A percentile compares a stretch with the other conserved stretches of the same genome.
Evolutionary conservation across 2,888 invertebrate species (phyloP).

Genomic region (Hypselothyrea guttata): DNA sequence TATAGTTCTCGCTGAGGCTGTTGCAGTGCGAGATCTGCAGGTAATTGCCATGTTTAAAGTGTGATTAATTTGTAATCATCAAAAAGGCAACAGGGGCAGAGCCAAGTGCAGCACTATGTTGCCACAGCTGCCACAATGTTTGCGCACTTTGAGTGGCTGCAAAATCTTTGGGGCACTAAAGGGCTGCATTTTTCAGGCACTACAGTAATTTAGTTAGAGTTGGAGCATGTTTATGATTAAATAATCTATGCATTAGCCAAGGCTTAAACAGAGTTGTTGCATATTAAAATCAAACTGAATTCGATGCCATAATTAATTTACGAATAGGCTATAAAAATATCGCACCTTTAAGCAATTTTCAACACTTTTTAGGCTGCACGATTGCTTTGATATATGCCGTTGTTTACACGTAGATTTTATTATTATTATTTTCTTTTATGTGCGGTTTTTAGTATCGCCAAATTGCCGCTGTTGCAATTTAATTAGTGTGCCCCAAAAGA

Average conservation of each 20-base stretch:
- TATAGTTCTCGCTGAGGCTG: conserved; percentile 32
- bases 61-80: conserved; percentile 77
- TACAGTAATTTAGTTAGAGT: background rate
- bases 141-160: conserved; percentile 37
- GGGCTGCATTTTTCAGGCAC: background rate
- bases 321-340: no score
- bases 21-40: conserved; percentile 30
- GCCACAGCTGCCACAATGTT: conserved; percentile 42
- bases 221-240: no score
- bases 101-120: conserved; percentile 29
- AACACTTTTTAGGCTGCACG: no score
- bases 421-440: background rate
- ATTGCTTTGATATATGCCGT: background rate
- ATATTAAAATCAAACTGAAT: no score
- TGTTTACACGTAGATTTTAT: background rate
- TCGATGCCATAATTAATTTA: no score
- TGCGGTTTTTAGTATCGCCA: conserved; percentile 29
- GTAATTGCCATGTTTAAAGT: conserved; percentile 77
- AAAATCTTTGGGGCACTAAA: no score
- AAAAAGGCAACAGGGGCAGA: conserved; percentile 66
- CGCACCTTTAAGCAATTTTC: no score
- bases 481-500: conserved; percentile 47
- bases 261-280: no score
- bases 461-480: conserved; percentile 48
- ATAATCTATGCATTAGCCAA: no score